These are phyloP conservation scores for Cyphomyrmex costatus DNA, from an alignment of 1,140 invertebrate genomes.

Conservation along the genomic window DNA sequence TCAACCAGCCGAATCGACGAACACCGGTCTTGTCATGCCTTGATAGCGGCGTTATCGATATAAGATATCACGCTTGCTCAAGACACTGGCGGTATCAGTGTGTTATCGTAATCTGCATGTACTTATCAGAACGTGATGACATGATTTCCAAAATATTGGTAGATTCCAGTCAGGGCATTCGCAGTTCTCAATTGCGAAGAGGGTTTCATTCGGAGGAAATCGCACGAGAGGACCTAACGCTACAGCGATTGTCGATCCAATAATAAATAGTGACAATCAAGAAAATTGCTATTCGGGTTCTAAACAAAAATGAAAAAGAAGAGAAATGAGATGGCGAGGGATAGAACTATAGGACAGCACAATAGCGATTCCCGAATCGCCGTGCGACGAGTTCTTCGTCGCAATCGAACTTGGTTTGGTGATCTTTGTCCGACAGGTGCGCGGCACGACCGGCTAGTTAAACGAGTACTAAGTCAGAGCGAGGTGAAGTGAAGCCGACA, in stretches of 20 bases:
- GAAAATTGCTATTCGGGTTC: not conserved
- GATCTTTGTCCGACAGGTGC: constrained; percentile 27
- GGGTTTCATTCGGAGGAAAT: not conserved
- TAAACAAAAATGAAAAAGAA: not conserved
- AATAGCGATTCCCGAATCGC: not conserved
- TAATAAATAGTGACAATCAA: not conserved
- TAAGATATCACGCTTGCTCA: constrained; percentile 54
- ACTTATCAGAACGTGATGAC: constrained; percentile 58
- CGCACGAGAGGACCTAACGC: not conserved
- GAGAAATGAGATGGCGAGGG: not conserved
- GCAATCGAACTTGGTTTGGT: not conserved
- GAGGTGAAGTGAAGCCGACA: constrained; percentile 69
- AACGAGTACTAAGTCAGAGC: constrained; percentile 68
- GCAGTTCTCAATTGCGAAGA: not conserved
- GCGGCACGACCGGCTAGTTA: constrained; percentile 65
- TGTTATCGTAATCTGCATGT: constrained; percentile 70
- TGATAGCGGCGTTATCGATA: constrained; percentile 4
- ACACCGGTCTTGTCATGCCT: constrained; percentile 47
- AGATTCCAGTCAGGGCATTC: not conserved
- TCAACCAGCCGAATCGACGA: constrained; percentile 22
- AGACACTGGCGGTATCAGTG: constrained; percentile 72
- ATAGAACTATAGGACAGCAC: no score
- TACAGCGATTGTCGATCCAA: not conserved
- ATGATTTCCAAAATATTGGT: constrained; percentile 32
- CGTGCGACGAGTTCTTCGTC: not conserved